Evolutionary conservation across 2,797 vertebrate genomes (phyloP), one percentile per base, ranked within the genome.

Genomic region (Harpagifer antarcticus): DNA sequence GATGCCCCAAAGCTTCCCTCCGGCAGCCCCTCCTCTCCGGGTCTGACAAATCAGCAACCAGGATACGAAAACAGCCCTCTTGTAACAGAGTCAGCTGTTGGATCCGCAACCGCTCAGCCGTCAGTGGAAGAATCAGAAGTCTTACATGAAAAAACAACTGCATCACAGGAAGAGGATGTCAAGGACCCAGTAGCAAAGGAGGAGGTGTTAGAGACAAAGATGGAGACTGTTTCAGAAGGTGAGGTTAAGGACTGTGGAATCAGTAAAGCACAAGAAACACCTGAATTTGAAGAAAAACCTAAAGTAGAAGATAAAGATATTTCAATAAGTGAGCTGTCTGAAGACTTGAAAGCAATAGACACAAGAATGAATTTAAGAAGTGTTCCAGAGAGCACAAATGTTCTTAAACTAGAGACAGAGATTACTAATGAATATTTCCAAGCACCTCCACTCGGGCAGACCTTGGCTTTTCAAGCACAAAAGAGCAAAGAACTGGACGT

Each of bases 1-100:
- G 96, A 96, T 72, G 94, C 94, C 0, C 94, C 94, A 8, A 94
- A 95, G 20, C 94, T 94, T n/a, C 95, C 95, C 1, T 93, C 95
- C 76, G 92, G 95, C 68, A 94, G 95, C 79, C 95, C 95, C 72
- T 95, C 96, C 10, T 68, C 92, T 0, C 93, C 94, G 0, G 94
- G 90, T 4, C 86, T 92, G 55, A 96, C 95, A 0, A 95, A 97
- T 83, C 95, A 94, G 85, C 94, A 89, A 76, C 94, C 95, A 65
- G 95, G 91, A 86, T 94, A 94, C 0, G 96, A 97, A 61, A 68
- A 19, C 50, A 94, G 94, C 74, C 92, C 95, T 0, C 84, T 86
- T 23, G 79, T 68, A 27, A 79, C 90, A 54, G 96, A 97, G 2
- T 83, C 90, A 9, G 57, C 72, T 54, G 68, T 37, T 59, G 86